These are phyloP conservation scores for Anser cygnoides DNA, from an alignment of 2,113 vertebrate species.

Conservation along the genomic window DNA sequence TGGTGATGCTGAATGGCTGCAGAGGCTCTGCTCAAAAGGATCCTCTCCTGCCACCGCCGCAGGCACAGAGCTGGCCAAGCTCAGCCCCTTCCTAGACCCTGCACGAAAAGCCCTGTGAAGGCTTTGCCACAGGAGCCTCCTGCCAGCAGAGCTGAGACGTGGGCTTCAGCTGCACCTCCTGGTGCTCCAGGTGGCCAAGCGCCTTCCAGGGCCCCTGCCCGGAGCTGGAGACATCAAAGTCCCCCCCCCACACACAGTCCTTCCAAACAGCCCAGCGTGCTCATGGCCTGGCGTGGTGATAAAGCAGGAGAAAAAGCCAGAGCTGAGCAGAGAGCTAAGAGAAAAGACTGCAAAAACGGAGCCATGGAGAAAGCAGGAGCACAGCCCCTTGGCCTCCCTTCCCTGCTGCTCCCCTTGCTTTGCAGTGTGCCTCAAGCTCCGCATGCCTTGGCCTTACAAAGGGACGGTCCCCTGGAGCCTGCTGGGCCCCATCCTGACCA, in stretches of 20 bases:
- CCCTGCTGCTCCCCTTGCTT: not conserved
- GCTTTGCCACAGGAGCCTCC: not conserved
- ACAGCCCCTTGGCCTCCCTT: not conserved
- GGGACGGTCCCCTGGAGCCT: not conserved
- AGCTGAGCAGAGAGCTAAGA: not conserved
- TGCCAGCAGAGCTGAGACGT: not conserved
- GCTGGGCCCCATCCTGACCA: not conserved
- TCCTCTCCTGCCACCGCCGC: not conserved
- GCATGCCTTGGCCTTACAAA: accelerated
- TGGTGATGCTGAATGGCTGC: not conserved
- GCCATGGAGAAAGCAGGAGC: not conserved
- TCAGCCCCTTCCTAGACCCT: not conserved
- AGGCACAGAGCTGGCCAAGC: not conserved
- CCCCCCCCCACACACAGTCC: not conserved
- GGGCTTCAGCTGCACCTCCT: not conserved
- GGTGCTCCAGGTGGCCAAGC: not conserved
- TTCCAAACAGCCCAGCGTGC: not conserved
- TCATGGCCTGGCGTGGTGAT: not conserved
- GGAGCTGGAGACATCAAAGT: not conserved
- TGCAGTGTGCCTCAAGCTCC: not conserved
- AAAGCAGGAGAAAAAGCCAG: not conserved
- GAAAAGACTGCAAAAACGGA: not conserved
- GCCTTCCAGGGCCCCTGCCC: not conserved
- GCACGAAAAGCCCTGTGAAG: not conserved
- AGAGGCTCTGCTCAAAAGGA: not conserved